Conservation (phyloP, 2,888 invertebrate genomes). For the Pegoplata infirma region DNA sequence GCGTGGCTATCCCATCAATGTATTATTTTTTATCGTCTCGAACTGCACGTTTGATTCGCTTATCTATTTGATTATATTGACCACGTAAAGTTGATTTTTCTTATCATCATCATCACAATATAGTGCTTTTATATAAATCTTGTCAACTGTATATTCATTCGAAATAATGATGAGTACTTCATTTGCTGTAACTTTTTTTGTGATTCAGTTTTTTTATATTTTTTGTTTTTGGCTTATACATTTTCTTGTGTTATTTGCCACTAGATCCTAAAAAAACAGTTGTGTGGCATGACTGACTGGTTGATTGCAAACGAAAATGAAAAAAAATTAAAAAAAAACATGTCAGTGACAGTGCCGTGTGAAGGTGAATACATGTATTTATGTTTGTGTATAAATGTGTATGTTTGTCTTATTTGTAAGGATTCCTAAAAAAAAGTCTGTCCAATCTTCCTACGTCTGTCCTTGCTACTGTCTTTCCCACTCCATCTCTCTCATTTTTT, state of each 20-base stretch:
- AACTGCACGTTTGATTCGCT: too few relatives aligned
- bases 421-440: conserved; percentile 50
- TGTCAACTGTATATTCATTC: conserved; percentile 9
- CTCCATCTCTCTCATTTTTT: conserved; percentile 55
- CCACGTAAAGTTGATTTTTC: too few relatives aligned
- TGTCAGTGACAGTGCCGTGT: conserved; percentile 51
- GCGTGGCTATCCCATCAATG: too few relatives aligned
- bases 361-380: conserved; percentile 50
- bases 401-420: conserved; percentile 54
- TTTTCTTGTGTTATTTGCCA: conserved; percentile 52
- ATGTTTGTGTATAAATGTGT: conserved; percentile 7
- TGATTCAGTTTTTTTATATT: background rate
- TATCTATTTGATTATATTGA: too few relatives aligned
- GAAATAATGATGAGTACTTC: conserved; percentile 57
- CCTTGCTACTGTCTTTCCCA: conserved; percentile 48
- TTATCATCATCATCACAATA: background rate
- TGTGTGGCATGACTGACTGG: conserved; percentile 59
- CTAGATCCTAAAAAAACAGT: conserved; percentile 55
- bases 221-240: conserved; percentile 26
- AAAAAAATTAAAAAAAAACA: conserved; percentile 30
- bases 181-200: conserved; percentile 51
- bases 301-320: conserved; percentile 49
- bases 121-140: background rate
- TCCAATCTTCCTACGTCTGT: conserved; percentile 29
- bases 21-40: too few relatives aligned